phyloP scores from a whole-genome alignment of 1,140 invertebrate genomes.

The Apis mellifera region DNA sequence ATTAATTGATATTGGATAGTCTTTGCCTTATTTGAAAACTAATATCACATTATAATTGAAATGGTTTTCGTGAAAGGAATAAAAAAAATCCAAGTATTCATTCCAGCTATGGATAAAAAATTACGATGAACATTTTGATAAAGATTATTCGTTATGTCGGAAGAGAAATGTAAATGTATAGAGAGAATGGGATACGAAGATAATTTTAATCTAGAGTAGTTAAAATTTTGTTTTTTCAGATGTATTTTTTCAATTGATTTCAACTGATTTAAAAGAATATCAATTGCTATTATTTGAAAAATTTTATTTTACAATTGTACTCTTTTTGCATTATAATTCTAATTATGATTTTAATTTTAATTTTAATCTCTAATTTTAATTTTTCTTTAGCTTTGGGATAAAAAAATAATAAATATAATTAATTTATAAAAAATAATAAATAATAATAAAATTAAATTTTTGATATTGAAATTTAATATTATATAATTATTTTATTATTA shows the following conservation, averaged over 20 bases:
- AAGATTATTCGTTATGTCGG: neutral
- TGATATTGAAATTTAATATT: too few relatives aligned
- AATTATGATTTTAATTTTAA: too few relatives aligned
- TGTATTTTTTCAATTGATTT: neutral
- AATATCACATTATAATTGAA: neutral
- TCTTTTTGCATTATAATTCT: too few relatives aligned
- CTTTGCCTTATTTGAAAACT: slow-evolving; percentile 11
- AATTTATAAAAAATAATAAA: too few relatives aligned
- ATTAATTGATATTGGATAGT: slow-evolving; percentile 39
- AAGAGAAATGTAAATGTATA: neutral
- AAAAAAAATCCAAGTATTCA: neutral
- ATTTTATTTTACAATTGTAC: too few relatives aligned
- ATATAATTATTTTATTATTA: too few relatives aligned
- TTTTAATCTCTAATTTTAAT: too few relatives aligned
- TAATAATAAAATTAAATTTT: too few relatives aligned
- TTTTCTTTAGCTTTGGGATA: too few relatives aligned
- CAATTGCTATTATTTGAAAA: too few relatives aligned
- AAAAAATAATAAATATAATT: too few relatives aligned
- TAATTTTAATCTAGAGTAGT: neutral
- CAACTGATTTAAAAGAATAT: neutral
- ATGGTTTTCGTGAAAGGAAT: neutral
- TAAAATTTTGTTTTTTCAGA: neutral
- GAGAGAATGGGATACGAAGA: neutral
- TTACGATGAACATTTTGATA: neutral
- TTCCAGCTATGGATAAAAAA: neutral